phyloP scores from a whole-genome alignment of 1,140 invertebrate species.

The Eufriesea mexicana region DNA sequence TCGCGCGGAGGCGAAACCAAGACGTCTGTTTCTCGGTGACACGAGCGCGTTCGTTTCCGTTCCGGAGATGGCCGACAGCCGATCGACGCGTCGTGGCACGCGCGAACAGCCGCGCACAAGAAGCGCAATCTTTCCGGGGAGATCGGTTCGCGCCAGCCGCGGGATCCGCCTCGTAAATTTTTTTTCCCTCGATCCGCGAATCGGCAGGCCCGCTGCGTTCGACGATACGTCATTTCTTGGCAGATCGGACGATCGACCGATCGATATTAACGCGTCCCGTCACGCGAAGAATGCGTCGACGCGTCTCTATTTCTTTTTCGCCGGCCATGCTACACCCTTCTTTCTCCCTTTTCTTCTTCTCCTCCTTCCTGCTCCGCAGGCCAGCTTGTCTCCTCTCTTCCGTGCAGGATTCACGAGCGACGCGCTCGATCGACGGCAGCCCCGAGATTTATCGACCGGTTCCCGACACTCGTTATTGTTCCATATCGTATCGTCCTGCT shows the following conservation, averaged over 20 bases:
- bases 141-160: constrained; percentile 41
- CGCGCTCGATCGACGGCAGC: constrained; percentile 22
- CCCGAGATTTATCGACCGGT: constrained; percentile 53
- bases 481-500: constrained; percentile 25
- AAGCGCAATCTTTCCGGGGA: constrained; percentile 44
- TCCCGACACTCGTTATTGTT: constrained; percentile 42
- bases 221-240: constrained; percentile 66
- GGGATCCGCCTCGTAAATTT: constrained; percentile 53
- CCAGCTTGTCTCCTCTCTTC: constrained; percentile 5
- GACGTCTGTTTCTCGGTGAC: constrained; percentile 38
- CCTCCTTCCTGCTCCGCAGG: background rate
- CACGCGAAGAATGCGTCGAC: constrained; percentile 62
- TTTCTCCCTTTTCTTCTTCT: background rate
- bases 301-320: constrained; percentile 59
- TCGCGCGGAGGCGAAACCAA: constrained; percentile 7
- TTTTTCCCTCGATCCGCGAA: constrained; percentile 59
- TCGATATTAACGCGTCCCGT: constrained; percentile 64
- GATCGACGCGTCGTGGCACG: constrained; percentile 46
- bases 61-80: background rate
- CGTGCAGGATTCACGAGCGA: constrained; percentile 24
- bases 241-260: constrained; percentile 51
- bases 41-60: constrained; percentile 25
- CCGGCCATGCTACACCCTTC: constrained; percentile 7
- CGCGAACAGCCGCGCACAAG: constrained; percentile 49
- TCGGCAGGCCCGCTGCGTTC: constrained; percentile 56